Percentiles rank a stretch among this genome's conserved stretches.
phyloP scores from a whole-genome alignment of 2,888 invertebrate genomes.

The Eucera pruinosa region DNA sequence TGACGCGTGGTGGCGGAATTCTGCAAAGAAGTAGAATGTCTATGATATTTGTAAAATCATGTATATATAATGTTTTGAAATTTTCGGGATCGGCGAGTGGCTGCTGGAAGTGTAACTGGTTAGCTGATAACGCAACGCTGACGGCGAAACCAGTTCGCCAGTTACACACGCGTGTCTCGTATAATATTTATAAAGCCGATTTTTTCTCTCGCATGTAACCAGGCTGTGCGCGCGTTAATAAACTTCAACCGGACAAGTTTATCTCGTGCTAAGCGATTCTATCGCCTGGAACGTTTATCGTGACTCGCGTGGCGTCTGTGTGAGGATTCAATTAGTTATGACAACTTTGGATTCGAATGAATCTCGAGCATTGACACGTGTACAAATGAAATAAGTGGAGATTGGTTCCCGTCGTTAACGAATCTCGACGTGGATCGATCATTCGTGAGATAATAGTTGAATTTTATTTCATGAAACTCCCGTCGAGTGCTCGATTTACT shows the following conservation, averaged over 20 bases:
- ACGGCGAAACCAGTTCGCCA: conserved; percentile 49
- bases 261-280: conserved; percentile 35
- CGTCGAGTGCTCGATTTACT: no score
- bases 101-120: conserved; percentile 28
- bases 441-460: no score
- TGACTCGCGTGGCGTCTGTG: neutral
- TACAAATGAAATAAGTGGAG: no score
- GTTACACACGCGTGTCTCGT: conserved; percentile 29
- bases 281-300: conserved; percentile 22
- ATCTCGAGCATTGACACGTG: no score
- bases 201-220: conserved; percentile 32
- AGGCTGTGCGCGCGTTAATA: conserved; percentile 37
- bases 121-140: conserved; percentile 50
- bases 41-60: conserved; percentile 3
- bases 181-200: conserved; percentile 55
- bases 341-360: neutral
- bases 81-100: conserved; percentile 35
- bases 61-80: conserved; percentile 30
- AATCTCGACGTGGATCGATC: no score
- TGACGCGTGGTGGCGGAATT: conserved; percentile 3
- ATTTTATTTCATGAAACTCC: no score
- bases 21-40: conserved; percentile 11
- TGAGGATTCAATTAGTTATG: conserved; percentile 35
- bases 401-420: no score
- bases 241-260: conserved; percentile 43